A percentile compares a stretch with the other conserved stretches of the same genome.
Conservation (phyloP, 2,113 vertebrate genomes). For the Myanophis thanlyinensis region DNA sequence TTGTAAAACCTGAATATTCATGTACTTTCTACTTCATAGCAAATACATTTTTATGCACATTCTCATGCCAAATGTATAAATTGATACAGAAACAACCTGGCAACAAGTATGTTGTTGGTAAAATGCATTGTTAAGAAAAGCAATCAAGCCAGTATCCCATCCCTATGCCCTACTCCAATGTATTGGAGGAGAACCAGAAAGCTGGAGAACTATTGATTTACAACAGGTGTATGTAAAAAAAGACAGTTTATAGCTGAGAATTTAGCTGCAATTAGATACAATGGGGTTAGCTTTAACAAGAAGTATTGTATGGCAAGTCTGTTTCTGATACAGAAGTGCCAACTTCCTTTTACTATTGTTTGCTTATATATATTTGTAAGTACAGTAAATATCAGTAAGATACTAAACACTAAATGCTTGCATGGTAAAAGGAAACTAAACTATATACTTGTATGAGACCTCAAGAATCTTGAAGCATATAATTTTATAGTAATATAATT, state of each 20-base stretch:
- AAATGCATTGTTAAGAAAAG: not conserved
- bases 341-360: not conserved
- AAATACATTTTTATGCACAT: not conserved
- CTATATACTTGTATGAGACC: not conserved
- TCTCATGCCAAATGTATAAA: not conserved
- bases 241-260: not conserved
- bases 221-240: not conserved
- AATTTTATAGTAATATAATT: not conserved
- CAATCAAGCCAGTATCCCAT: not conserved
- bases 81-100: not conserved
- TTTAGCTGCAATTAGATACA: conserved; percentile 3
- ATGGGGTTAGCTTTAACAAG: not conserved
- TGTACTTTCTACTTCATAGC: not conserved
- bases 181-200: not conserved
- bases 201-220: not conserved
- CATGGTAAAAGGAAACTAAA: not conserved
- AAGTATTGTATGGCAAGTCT: not conserved
- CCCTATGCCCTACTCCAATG: not conserved
- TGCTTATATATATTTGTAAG: not conserved
- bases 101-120: not conserved
- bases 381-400: not conserved
- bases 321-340: not conserved
- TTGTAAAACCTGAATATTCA: not conserved
- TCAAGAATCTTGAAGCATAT: not conserved
- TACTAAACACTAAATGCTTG: not conserved